Conservation (phyloP, 2,113 vertebrate genomes). For the Sclerurus mexicanus region DNA sequence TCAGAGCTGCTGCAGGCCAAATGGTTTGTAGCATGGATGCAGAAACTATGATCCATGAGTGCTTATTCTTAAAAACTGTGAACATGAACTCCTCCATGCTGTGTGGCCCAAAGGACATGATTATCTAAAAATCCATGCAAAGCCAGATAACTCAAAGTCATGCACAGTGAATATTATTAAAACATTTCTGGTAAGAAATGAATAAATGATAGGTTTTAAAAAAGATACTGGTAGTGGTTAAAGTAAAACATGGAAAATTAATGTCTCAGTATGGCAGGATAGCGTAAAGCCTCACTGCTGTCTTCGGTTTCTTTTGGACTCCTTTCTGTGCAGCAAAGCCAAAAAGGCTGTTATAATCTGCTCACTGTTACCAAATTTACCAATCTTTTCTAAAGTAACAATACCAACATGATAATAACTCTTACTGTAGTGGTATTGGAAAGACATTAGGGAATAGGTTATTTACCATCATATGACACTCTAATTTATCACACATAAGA, state of each 20-base stretch:
- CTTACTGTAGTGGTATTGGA: background rate
- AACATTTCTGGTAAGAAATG: background rate
- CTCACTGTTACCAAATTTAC: constrained; percentile 34
- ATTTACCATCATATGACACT: background rate
- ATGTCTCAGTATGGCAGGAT: background rate
- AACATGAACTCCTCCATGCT: rapidly evolving
- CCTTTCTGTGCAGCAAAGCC: background rate
- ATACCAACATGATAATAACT: constrained; percentile 2
- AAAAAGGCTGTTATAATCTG: constrained; percentile 38
- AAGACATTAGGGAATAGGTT: background rate
- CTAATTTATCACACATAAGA: background rate
- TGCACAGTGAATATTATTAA: background rate
- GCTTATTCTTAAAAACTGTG: background rate
- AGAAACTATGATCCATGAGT: background rate
- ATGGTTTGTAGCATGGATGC: background rate
- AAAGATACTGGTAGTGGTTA: background rate
- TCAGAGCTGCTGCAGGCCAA: background rate
- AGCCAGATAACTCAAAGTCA: background rate
- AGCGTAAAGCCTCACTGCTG: background rate
- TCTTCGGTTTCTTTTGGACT: constrained; percentile 6
- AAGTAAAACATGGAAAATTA: background rate
- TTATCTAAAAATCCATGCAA: background rate
- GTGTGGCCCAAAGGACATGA: background rate
- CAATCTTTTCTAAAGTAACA: constrained; percentile 20
- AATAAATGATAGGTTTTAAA: background rate